Evolutionary conservation across 2,797 vertebrate species (phyloP), one percentile per base, ranked within the genome.

Genomic region (Sandelia bainsii): DNA sequence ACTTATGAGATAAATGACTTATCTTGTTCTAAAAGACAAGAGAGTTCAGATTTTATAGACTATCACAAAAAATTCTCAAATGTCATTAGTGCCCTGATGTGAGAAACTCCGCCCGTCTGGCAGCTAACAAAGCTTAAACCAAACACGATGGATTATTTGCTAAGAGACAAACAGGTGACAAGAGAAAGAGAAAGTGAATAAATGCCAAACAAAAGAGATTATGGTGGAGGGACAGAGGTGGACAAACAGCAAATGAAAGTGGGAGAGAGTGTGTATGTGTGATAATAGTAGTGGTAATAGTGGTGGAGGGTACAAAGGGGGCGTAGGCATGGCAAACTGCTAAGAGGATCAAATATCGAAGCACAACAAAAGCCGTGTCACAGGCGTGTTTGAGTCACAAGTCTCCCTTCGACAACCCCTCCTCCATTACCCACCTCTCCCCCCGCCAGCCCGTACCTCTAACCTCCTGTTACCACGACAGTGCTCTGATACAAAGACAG

Each of bases 321-420:
- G 90, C 82, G 88, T 90, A 76, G 85, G 95, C 95, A 96, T 94
- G 80, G 91, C 90, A 89, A 97, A 97, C 96, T 91, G 95, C 92
- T 96, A 95, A 96, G 95, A 96, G 96, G 96, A 98, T 99, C 97
- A 98, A 97, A 97, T 97, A 98, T 97, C 94, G 96, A 92, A 95
- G 91, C 94, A 95, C 95, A 97, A 98, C 97, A 98, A 98, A 98
- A 96, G 95, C 96, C 92, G 95, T 97, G 96, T 97, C 96, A 96
- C 95, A 95, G 95, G 96, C 96, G 90, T 93, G 95, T 96, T 97
- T 94, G 85, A 96, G 96, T 97, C 97, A 97, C 96, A 96, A 95
- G 94, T 94, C 94, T 95, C 95, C 94, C 94, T 94, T 93, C 93
- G 91, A 94, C 94, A 93, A 90, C 71, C 84, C 78, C 83, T 70